Evolutionary conservation across 2,888 invertebrate species (phyloP).

Genomic region (Timema podura): DNA sequence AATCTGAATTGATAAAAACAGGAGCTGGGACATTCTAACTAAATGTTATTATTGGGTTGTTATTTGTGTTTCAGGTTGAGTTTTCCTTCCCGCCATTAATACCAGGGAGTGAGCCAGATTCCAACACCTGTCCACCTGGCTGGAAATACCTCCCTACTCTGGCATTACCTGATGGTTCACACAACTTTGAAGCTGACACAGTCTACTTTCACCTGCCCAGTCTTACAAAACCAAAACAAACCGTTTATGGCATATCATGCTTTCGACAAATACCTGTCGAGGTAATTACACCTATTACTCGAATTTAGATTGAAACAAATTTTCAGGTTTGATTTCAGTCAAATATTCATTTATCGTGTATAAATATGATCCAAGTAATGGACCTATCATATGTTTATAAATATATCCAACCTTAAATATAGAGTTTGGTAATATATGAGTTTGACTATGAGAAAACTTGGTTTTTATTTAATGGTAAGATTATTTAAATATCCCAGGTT

Average conservation of each 20-base stretch:
- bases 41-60: too few relatives aligned
- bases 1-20: too few relatives aligned
- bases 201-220: conserved; percentile 95
- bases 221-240: conserved; percentile 72
- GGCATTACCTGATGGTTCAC: conserved; percentile 96
- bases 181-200: conserved; percentile 92
- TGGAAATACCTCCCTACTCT: conserved; percentile 97
- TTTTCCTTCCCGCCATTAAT: conserved; percentile 90
- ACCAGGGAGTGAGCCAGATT: conserved; percentile 54
- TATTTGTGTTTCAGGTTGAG: conserved; percentile 60
- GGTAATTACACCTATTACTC: conserved; percentile 48
- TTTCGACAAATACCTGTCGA: conserved; percentile 95
- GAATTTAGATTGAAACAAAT: neutral
- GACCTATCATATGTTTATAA: too few relatives aligned
- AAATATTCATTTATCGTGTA: too few relatives aligned
- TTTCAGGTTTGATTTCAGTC: too few relatives aligned
- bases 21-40: neutral
- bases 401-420: too few relatives aligned
- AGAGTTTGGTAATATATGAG: too few relatives aligned
- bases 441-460: too few relatives aligned
- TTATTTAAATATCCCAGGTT: too few relatives aligned
- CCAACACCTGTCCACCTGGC: conserved; percentile 79
- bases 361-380: too few relatives aligned
- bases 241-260: conserved; percentile 95
- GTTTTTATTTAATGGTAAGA: too few relatives aligned